A percentile compares a stretch with the other conserved stretches of the same genome.
Evolutionary conservation across 2,113 vertebrate species (phyloP).

Genomic region (Lichenostomus cassidix): DNA sequence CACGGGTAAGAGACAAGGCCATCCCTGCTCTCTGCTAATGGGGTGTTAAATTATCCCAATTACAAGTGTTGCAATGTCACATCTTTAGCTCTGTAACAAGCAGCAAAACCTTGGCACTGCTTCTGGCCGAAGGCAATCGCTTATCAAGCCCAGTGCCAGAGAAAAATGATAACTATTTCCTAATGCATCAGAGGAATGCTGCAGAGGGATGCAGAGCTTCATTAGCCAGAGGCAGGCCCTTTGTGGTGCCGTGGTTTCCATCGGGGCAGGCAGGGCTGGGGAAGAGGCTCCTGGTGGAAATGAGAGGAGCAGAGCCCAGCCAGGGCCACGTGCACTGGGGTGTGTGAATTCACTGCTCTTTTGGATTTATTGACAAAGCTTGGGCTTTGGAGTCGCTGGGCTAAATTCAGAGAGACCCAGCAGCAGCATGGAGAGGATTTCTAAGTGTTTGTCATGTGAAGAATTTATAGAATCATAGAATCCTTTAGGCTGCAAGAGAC

Average conservation of each 20-base stretch:
- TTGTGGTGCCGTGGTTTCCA: neutral
- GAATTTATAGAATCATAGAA: neutral
- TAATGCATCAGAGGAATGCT: neutral
- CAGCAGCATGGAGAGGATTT: neutral
- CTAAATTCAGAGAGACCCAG: neutral
- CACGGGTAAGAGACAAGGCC: neutral
- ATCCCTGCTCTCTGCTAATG: neutral
- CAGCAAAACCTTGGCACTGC: constrained; percentile 22
- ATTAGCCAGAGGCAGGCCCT: neutral
- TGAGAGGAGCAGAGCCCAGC: neutral
- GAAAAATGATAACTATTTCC: constrained; percentile 41
- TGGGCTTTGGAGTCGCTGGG: rapidly evolving
- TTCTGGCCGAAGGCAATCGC: constrained; percentile 37
- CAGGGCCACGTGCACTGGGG: neutral
- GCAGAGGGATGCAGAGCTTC: neutral
- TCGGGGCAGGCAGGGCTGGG: neutral
- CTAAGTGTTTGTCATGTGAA: rapidly evolving
- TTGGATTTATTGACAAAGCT: neutral
- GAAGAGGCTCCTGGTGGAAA: neutral
- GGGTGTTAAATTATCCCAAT: constrained; percentile 43
- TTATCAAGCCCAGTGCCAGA: constrained; percentile 1
- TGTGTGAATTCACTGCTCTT: neutral
- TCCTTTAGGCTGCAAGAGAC: neutral
- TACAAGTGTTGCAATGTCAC: neutral
- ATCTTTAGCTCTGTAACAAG: constrained; percentile 27